phyloP scores from a whole-genome alignment of 1,140 invertebrate genomes.

The Drosophila aff. region DNA sequence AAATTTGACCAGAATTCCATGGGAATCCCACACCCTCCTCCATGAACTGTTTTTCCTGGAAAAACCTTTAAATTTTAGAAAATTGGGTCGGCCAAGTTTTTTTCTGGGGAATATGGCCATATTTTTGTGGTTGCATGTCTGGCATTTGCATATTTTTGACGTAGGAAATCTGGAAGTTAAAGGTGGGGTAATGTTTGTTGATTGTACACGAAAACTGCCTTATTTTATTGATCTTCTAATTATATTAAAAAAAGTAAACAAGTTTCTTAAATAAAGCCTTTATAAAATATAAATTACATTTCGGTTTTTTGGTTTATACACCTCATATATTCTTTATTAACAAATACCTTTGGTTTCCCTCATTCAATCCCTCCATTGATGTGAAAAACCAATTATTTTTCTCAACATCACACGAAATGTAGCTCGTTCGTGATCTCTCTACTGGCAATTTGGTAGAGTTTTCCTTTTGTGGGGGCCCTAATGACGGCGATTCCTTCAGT shows the following conservation, averaged over 20 bases:
- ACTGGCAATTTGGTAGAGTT: constrained; percentile 1
- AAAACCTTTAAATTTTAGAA: constrained; percentile 4
- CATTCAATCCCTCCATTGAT: background rate
- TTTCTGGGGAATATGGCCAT: constrained; percentile 7
- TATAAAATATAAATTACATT: background rate
- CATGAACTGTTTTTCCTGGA: constrained; percentile 1
- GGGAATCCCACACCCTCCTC: constrained; percentile 1
- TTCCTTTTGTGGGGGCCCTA: constrained; percentile 1
- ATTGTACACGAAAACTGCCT: background rate
- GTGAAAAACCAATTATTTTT: constrained; percentile 32
- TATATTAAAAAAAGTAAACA: background rate
- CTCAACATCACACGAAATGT: constrained; percentile 5
- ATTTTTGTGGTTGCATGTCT: constrained; percentile 11
- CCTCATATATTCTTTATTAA: background rate
- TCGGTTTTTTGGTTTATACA: background rate
- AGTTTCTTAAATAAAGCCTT: background rate
- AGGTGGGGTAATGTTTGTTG: too few relatives aligned
- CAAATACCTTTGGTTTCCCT: background rate
- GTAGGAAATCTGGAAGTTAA: background rate
- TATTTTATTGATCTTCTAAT: background rate
- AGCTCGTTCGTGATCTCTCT: constrained; percentile 1
- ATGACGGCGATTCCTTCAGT: constrained; percentile 29
- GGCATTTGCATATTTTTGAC: constrained; percentile 16
- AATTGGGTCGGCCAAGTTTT: constrained; percentile 9
- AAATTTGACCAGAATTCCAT: constrained; percentile 13